Base-by-base conservation (phyloP, 35 echinoderm and acorn worm genomes). In the Acanthaster planci region DNA sequence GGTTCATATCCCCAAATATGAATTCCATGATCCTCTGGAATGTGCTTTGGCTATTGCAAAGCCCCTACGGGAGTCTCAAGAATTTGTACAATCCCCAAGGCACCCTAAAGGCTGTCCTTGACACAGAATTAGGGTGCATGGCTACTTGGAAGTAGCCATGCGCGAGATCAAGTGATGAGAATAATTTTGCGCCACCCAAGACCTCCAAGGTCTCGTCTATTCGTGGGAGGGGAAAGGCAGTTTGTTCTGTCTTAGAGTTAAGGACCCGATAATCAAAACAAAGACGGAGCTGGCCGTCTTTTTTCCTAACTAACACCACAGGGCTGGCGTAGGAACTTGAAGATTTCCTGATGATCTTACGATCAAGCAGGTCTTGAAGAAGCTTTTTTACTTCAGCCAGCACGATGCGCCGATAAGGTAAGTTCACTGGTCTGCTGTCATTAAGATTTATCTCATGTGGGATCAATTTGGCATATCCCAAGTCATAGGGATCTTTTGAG, bases 21-120 rank as follows among this genome's bases (percentile, higher is more conserved):
- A 36, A 15, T 26, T 91, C 89, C 92, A 94, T 94, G 29, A 90
- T 17, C 15, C 78, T 21, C 84, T 76, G 80, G 57, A 83, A 94
- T 22, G 88, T 92, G 17, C 56, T 85, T 6, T 85, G 90, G 12
- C 82, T 55, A 76, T 93, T 93, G 34, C 81, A 85, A 4, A 89
- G 47, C 7, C 92, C 92, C 51, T 89, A 89, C 8, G 91, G 86
- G 56, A 93, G 77, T 0, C 85, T 17, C 19, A 75, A n/a, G 39
- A 82, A 88, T 54, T 92, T 60, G 32, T 88, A 92, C 35, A 92
- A 39, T 16, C 81, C 88, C 22, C 87, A 79, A 19, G 80, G 89
- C 0, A 77, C 80, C 36, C 78, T 16, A 64, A 87, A 90, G 19
- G 92, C 88, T 10, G 92, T 94, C 37, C 89, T 93, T 14, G 53